Evolutionary conservation across 2,797 vertebrate species (phyloP), one percentile per base, ranked within the genome.

Genomic region (Varecia variegata): DNA sequence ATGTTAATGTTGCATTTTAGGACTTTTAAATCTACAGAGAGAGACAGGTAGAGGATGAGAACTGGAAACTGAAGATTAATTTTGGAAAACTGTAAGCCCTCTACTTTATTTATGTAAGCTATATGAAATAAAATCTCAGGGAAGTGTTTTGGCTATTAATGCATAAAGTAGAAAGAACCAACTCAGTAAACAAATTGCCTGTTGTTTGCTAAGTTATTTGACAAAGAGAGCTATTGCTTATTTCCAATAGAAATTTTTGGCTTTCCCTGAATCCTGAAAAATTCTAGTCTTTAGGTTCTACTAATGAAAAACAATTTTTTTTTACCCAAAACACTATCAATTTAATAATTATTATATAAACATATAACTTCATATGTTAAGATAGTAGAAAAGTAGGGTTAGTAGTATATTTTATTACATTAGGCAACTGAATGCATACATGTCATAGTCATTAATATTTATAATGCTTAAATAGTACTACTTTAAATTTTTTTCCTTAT

Each of bases 1-100:
- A 95, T 97, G 89, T 12, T 81, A 90, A 81, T 90, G 70, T 27
- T 90, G 17, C 32, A 67, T 79, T 94, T 93, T 92, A n/a, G 35
- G 8, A 94, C 93, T 81, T 92, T 84, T 56, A 95, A 91, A 92
- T 89, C 71, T 47, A 87, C 15, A 76, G 17, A 94, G 32, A 96
- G 25, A 56, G 62, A 92, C 67, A 95, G 81, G 15, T 74, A 35
- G 70, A 88, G 79, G 71, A 35, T 62, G 45, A 81, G 94, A 93
- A 84, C 21, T 93, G 35, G 47, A 91, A 93, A 60, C 62, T 84
- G 62, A 56, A 90, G 68, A 92, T 93, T 94, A 89, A 95, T 93
- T 97, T 50, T 85, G 21, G 74, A 67, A 96, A 97, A 62, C 1
- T n/a, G 8, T 73, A 79, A 62, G 5, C 2, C 21, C 11, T 84